These are phyloP conservation scores for Cecidostiba fungosa DNA, from an alignment of 2,888 invertebrate species.

Conservation along the genomic window DNA sequence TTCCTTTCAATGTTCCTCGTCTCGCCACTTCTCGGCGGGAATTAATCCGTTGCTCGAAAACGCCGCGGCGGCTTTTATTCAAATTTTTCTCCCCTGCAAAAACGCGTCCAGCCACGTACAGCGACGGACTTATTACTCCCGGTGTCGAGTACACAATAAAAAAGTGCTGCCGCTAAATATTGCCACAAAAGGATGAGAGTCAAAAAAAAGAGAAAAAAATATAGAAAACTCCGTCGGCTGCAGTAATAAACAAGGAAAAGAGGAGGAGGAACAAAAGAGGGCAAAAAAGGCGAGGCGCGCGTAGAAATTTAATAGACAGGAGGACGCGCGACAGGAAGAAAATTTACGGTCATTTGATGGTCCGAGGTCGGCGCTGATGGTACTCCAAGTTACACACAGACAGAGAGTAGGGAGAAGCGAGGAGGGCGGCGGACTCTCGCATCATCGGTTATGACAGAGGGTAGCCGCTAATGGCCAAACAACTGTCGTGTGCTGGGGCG, in stretches of 20 bases:
- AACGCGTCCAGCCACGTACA: background rate
- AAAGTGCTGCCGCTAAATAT: constrained; percentile 41
- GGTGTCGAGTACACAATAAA: constrained; percentile 30
- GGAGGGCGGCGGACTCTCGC: constrained; percentile 1
- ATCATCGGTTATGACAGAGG: constrained; percentile 60
- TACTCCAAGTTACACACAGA: constrained; percentile 9
- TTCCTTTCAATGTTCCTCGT: background rate
- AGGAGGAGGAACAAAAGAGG: background rate
- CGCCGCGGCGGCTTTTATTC: background rate
- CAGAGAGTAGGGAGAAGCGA: background rate
- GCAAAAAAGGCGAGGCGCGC: background rate
- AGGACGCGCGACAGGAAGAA: background rate
- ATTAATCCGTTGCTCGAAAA: background rate
- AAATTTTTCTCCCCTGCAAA: background rate
- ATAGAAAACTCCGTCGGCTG: background rate
- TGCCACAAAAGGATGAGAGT: constrained; percentile 24
- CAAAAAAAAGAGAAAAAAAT: background rate
- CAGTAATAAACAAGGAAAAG: no score
- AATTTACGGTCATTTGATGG: constrained; percentile 30
- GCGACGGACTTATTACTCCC: constrained; percentile 27
- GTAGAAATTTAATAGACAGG: constrained; percentile 48
- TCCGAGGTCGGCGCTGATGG: background rate
- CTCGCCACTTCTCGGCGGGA: background rate
- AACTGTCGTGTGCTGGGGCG: constrained; percentile 63
- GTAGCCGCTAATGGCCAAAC: constrained; percentile 75